A percentile compares a stretch with the other conserved stretches of the same genome.
Evolutionary conservation across 2,797 vertebrate species (phyloP).

Genomic region (Aplochiton taeniatus): DNA sequence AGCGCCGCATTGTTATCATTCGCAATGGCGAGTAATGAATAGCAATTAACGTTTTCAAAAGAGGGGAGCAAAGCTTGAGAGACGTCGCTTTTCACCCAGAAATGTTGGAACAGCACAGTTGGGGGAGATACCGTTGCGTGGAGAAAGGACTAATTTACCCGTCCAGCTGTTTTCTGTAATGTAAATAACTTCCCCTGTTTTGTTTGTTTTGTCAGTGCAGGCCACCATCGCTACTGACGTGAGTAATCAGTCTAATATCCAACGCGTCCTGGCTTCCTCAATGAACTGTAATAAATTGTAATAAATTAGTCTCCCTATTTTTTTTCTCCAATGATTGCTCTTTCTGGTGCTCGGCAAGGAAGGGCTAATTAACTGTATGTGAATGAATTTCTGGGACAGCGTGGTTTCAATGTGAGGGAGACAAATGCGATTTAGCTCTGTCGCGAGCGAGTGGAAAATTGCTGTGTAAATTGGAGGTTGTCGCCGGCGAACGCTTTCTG

Average conservation of each 20-base stretch:
- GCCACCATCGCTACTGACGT: conserved; percentile 49
- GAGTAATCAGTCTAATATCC: conserved; percentile 66
- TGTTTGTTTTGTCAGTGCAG: conserved; percentile 27
- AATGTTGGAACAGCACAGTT: conserved; percentile 53
- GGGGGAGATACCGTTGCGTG: conserved; percentile 56
- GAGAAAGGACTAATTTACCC: conserved; percentile 60
- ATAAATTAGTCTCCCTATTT: conserved; percentile 67
- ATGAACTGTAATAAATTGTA: conserved; percentile 68
- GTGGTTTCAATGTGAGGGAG: conserved; percentile 58
- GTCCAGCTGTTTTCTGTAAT: conserved; percentile 66
- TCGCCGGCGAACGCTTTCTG: conserved; percentile 61
- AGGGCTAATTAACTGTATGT: conserved; percentile 72
- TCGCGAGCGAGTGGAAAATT: conserved; percentile 70
- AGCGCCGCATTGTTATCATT: conserved; percentile 71
- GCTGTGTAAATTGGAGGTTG: conserved; percentile 76
- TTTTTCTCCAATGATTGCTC: conserved; percentile 59
- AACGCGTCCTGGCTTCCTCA: conserved; percentile 54
- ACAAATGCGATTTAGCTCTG: conserved; percentile 66
- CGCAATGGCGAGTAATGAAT: conserved; percentile 68
- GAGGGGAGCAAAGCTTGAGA: conserved; percentile 60
- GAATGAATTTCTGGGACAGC: conserved; percentile 60
- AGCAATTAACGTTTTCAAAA: conserved; percentile 69
- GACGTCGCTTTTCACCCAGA: conserved; percentile 64
- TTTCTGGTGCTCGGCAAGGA: conserved; percentile 55
- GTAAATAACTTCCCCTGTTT: conserved; percentile 58